Conservation (phyloP, 2,888 invertebrate genomes). For the Acanthoscelides obtectus region DNA sequence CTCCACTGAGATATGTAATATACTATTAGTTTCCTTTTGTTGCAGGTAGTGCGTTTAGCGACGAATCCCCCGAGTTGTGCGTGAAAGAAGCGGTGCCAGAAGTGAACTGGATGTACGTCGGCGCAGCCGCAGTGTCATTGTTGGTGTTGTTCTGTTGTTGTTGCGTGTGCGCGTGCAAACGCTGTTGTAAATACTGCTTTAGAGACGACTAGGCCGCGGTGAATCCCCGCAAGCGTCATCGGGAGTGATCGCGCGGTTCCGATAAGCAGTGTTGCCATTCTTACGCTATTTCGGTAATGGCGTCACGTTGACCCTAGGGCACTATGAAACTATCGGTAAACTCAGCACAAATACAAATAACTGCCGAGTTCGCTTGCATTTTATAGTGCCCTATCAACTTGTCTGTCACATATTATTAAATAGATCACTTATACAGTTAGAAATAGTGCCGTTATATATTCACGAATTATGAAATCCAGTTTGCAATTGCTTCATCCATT, state of each 20-base stretch:
- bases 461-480: background rate
- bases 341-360: no score
- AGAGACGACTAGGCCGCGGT: conserved; percentile 26
- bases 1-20: background rate
- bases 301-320: background rate
- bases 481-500: background rate
- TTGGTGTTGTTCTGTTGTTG: conserved; percentile 41
- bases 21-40: conserved; percentile 2
- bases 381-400: no score
- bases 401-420: background rate
- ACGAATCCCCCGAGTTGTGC: conserved; percentile 75
- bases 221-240: background rate
- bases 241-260: background rate
- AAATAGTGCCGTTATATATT: background rate
- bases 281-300: background rate
- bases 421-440: background rate
- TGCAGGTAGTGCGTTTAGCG: conserved; percentile 50
- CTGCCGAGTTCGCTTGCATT: no score
- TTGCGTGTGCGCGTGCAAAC: conserved; percentile 42
- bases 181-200: conserved; percentile 43
- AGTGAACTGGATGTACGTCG: conserved; percentile 43
- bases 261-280: background rate
- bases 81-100: conserved; percentile 36
- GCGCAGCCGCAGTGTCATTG: conserved; percentile 35
- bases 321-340: no score